phyloP scores from a whole-genome alignment of 1,140 invertebrate species.

The Ganaspis sp. region DNA sequence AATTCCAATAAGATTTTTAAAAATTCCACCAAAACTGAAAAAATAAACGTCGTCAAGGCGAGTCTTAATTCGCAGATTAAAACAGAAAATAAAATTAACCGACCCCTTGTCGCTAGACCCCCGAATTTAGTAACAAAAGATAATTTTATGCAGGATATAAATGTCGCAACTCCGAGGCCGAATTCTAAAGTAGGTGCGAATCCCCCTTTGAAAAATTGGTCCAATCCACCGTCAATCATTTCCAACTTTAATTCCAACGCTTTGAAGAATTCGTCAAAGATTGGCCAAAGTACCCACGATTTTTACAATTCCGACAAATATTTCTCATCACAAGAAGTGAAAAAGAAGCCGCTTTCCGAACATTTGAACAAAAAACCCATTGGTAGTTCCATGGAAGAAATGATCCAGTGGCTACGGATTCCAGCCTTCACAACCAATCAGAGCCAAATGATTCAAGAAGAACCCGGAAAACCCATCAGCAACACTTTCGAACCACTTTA shows the following conservation, averaged over 20 bases:
- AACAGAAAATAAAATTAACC: neutral
- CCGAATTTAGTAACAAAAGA: neutral
- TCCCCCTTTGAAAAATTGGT: constrained; percentile 65
- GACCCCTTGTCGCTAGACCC: neutral
- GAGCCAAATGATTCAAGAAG: constrained; percentile 38
- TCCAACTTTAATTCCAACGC: too few relatives aligned
- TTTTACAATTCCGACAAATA: constrained; percentile 69
- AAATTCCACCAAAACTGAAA: neutral
- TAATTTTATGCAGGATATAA: neutral
- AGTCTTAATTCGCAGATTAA: neutral
- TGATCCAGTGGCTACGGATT: constrained; percentile 66
- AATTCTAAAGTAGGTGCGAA: neutral
- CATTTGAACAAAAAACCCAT: constrained; percentile 34
- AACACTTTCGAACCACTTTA: constrained; percentile 53
- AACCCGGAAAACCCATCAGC: constrained; percentile 38
- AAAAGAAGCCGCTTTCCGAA: neutral
- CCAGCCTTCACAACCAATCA: constrained; percentile 53
- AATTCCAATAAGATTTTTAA: neutral
- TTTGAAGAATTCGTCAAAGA: too few relatives aligned
- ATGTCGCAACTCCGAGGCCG: neutral
- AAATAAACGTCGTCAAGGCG: neutral
- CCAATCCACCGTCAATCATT: constrained; percentile 47
- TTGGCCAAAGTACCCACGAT: constrained; percentile 52
- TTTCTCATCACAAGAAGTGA: constrained; percentile 51
- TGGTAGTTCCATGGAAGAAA: constrained; percentile 52